Base-by-base conservation (phyloP, 2,797 vertebrate species). In the Champsocephalus esox region DNA sequence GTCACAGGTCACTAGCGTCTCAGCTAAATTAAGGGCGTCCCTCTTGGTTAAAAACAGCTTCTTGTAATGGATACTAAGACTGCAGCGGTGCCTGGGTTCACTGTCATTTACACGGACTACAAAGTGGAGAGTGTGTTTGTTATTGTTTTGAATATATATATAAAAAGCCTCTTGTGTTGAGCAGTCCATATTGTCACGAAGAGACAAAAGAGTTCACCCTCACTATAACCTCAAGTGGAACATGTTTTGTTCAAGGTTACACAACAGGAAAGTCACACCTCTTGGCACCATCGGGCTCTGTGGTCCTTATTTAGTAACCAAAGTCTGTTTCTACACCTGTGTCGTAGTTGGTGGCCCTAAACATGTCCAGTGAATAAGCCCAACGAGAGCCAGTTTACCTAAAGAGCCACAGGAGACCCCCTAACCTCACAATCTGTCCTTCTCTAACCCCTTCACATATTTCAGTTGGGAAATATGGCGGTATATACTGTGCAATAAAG, bases 301-400 rank as follows among this genome's bases (percentile, higher is more conserved):
- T 28, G 60, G 70, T 21, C 56, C n/a, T 59, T 63, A 79, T 74
- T 73, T 74, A 77, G 72, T 32, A 78, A 56, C 60, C 66, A 44
- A 49, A 17, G 38, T 73, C 72, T 76, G 32, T 68, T 78, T 76
- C 54, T 73, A 69, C 78, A 82, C 78, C 71, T 80, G 85, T 87
- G 87, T 81, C 79, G 88, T 88, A 76, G 72, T 84, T 87, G 77
- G 72, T 82, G 82, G 77, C 51, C 66, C 83, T 76, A 85, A 90
- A 84, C 83, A 63, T 72, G 74, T 84, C 73, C 10, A 21, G 38
- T 72, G 77, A 74, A 82, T 58, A 76, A 78, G 43, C 32, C 61
- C 16, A 49, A 84, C 34, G 10, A 70, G 55, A 78, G 70, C n/a
- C 50, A 57, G 66, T 46, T 48, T 38, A 44, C 57, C 49, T 74